Evolutionary conservation across 2,888 invertebrate genomes (phyloP).

Genomic region (Volucella bombylans): DNA sequence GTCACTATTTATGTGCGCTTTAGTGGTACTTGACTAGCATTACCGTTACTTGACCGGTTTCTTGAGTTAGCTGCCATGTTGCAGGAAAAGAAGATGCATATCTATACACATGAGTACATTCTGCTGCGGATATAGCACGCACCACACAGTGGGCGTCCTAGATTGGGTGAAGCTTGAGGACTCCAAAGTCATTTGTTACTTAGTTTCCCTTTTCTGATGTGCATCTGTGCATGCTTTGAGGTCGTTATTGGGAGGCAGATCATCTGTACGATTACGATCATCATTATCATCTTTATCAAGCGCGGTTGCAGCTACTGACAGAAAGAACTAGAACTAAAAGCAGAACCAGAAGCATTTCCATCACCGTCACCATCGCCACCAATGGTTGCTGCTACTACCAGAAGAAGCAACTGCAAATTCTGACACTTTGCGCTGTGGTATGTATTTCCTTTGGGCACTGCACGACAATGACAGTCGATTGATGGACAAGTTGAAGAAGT

Average conservation of each 20-base stretch:
- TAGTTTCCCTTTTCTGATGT: neutral
- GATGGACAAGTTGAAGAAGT: constrained; percentile 56
- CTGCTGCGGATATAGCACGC: constrained; percentile 30
- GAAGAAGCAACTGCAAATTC: constrained; percentile 28
- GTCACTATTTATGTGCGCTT: constrained; percentile 51
- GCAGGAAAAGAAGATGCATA: constrained; percentile 1
- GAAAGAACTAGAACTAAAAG: too few relatives aligned
- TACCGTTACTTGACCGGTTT: constrained; percentile 46
- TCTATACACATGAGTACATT: neutral
- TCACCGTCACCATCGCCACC: constrained; percentile 4
- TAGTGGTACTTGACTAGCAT: constrained; percentile 3
- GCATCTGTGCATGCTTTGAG: constrained; percentile 10
- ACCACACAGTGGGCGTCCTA: constrained; percentile 35
- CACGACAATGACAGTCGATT: constrained; percentile 55
- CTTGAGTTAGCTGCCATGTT: neutral
- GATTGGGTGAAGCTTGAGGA: neutral
- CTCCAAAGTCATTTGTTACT: constrained; percentile 1
- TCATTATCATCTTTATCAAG: constrained; percentile 16
- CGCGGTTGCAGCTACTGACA: too few relatives aligned
- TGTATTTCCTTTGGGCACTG: constrained; percentile 47
- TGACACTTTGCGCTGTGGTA: constrained; percentile 54
- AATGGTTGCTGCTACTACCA: constrained; percentile 4
- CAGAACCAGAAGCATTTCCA: neutral
- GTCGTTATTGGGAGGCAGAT: neutral
- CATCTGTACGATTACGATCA: constrained; percentile 17